Evolutionary conservation across 2,888 invertebrate species (phyloP).

Genomic region (Cephus spinipes): DNA sequence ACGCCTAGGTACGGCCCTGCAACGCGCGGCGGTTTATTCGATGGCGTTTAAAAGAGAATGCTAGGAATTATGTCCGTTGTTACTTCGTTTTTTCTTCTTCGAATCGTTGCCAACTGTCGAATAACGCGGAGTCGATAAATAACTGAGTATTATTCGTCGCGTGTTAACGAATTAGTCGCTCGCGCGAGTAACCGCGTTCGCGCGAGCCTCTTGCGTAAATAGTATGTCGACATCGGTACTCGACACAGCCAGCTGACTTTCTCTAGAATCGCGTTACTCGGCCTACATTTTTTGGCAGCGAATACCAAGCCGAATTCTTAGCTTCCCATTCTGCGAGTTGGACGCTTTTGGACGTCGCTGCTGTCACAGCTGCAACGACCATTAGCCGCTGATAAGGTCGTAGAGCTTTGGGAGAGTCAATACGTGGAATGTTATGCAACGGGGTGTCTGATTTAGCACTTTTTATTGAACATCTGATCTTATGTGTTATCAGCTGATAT

Average conservation of each 20-base stretch:
- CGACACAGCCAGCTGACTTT: conserved; percentile 32
- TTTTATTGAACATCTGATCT: background rate
- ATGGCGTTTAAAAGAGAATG: background rate
- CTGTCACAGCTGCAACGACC: background rate
- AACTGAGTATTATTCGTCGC: background rate
- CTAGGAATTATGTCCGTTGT: background rate
- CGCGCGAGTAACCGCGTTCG: conserved; percentile 16
- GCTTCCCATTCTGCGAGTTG: background rate
- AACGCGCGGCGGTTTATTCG: background rate
- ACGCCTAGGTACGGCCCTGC: background rate
- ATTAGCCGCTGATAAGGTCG: background rate
- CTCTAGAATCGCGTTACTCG: conserved; percentile 29
- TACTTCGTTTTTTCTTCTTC: background rate
- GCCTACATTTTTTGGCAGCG: conserved; percentile 9
- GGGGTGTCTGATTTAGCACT: background rate
- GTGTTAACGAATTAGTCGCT: background rate
- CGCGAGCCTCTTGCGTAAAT: conserved; percentile 20
- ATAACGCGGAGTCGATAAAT: background rate
- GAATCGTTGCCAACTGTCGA: background rate
- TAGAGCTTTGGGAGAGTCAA: background rate
- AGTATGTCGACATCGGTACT: conserved; percentile 13
- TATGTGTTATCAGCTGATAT: background rate
- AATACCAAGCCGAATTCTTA: background rate
- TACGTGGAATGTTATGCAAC: background rate
- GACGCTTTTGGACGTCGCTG: background rate